A percentile compares a stretch with the other conserved stretches of the same genome.
phyloP scores from a whole-genome alignment of 2,113 vertebrate genomes.

The Oncorhynchus clarkii region DNA sequence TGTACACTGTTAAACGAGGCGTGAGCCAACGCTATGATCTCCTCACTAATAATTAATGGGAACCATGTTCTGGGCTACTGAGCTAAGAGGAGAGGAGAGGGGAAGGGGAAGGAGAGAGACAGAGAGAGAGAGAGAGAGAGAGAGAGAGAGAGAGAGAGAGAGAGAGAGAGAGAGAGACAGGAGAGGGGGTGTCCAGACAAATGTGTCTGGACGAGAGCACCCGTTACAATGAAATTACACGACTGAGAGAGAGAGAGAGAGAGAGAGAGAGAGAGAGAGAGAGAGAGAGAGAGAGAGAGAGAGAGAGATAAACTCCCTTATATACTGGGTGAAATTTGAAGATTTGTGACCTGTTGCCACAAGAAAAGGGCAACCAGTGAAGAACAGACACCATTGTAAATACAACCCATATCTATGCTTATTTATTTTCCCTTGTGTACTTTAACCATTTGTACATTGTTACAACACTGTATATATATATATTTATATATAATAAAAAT shows the following conservation, averaged over 20 bases:
- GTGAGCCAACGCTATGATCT: constrained; percentile 71
- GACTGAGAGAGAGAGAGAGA: neutral
- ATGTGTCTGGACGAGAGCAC: constrained; percentile 49
- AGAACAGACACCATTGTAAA: no score
- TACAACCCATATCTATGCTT: no score
- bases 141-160: neutral
- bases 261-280: neutral
- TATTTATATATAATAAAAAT: no score
- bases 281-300: neutral
- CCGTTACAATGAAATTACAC: constrained; percentile 32
- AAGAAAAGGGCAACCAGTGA: no score
- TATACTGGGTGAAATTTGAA: no score
- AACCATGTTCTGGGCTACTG: constrained; percentile 57
- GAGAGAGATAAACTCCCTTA: neutral
- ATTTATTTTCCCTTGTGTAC: no score
- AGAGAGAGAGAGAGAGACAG: no score
- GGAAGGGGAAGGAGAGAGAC: constrained; percentile 28
- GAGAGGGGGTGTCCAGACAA: constrained; percentile 28
- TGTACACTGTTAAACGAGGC: constrained; percentile 69
- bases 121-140: neutral
- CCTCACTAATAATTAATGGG: constrained; percentile 72
- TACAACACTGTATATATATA: no score
- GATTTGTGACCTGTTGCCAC: no score
- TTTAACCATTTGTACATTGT: no score
- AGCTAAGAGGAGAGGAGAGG: constrained; percentile 39